Percentiles rank a stretch among this genome's conserved stretches.
Evolutionary conservation across 2,113 vertebrate species (phyloP).

Genomic region (Rhabdomys dilectus): DNA sequence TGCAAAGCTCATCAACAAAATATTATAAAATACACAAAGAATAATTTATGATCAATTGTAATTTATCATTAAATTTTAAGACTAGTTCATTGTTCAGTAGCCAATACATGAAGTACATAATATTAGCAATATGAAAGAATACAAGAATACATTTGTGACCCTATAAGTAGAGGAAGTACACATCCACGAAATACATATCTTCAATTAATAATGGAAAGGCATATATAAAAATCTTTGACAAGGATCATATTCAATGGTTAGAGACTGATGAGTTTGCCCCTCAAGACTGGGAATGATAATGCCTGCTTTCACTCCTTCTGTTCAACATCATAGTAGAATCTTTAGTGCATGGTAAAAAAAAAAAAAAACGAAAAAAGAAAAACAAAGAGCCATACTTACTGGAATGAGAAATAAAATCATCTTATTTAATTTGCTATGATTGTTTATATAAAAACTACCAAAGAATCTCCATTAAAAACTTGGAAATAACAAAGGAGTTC

Average conservation of each 20-base stretch:
- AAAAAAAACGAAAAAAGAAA: slow-evolving; percentile 22
- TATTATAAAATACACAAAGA: slow-evolving; percentile 29
- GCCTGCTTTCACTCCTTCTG: neutral
- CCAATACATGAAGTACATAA: neutral
- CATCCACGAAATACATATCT: neutral
- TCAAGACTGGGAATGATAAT: slow-evolving; percentile 7
- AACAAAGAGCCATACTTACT: neutral
- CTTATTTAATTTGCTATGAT: neutral
- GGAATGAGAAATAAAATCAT: neutral
- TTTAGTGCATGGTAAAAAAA: neutral
- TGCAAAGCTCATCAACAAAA: slow-evolving; percentile 42
- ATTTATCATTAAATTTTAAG: neutral
- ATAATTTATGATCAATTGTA: neutral
- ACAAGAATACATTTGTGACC: neutral
- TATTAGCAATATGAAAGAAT: slow-evolving; percentile 2
- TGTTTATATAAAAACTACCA: neutral
- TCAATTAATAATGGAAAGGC: neutral
- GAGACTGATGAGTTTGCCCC: neutral
- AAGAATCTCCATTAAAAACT: neutral
- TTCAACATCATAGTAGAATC: neutral
- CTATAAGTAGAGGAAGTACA: slow-evolving; percentile 19
- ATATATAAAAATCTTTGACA: neutral
- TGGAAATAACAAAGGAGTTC: slow-evolving; percentile 3
- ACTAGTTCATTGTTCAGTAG: neutral
- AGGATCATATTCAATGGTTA: neutral